Evolutionary conservation across 1,140 invertebrate genomes (phyloP), one percentile per base, ranked within the genome.

Genomic region (Tetraneura akinire): DNA sequence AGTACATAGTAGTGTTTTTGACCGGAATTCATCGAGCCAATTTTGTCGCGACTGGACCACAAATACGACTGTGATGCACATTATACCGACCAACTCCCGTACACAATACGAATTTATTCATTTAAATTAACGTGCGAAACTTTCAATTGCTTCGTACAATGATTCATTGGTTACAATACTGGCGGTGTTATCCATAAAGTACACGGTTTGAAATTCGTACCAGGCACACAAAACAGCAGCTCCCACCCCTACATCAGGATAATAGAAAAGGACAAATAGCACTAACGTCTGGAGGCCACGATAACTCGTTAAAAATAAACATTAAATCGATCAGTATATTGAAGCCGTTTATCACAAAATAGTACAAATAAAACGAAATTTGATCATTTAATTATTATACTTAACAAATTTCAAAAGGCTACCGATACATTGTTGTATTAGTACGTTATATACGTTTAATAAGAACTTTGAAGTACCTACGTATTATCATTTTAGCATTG

Each of bases 41-140:
- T 9, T 49, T 76, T 55, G 14, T 16, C 1, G 0, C 51, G 11
- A 47, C 3, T 9, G 45, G 23, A 18, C 23, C 14, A 51, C 23
- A 5, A 42, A 18, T 37, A 21, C 10, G 57, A 76, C 4, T 57
- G n/a, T n/a, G n/a, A n/a, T n/a, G n/a, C n/a, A n/a, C n/a, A n/a
- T n/a, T n/a, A n/a, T n/a, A n/a, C n/a, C n/a, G 32, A 14, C 32
- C 18, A 13, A 32, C 53, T 32, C 14, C 29, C 32, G 8, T 37
- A 29, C 29, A 62, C 21, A n/a, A n/a, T n/a, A n/a, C n/a, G n/a
- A n/a, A n/a, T 62, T 1, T 45, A 78, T 60, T 14, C 47, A 45
- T 78, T 78, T 78, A 23, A 76, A 76, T 76, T 60, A 47, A 62
- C 74, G 74, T 78, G 74, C 55, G 74, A 78, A 78, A 57, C 16